Percentiles rank a stretch among this genome's conserved stretches.
phyloP scores from a whole-genome alignment of 2,888 invertebrate species.

The Heliconius aoede region DNA sequence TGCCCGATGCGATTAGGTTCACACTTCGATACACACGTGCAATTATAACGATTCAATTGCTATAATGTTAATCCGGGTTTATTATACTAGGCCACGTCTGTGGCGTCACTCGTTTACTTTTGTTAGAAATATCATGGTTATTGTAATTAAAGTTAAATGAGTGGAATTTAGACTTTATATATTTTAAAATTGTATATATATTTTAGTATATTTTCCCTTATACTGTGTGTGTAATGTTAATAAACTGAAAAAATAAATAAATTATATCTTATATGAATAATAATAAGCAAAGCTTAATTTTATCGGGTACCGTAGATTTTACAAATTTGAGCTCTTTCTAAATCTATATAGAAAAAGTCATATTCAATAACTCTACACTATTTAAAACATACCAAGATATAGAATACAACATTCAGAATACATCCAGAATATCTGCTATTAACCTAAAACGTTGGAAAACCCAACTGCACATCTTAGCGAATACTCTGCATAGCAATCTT shows the following conservation, averaged over 20 bases:
- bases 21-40: constrained; percentile 74
- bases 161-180: no score
- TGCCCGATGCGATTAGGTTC: constrained; percentile 71
- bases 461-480: constrained; percentile 66
- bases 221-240: no score
- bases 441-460: constrained; percentile 64
- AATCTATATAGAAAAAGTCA: no score
- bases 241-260: no score
- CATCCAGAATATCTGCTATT: constrained; percentile 55
- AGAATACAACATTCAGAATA: constrained; percentile 48
- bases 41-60: constrained; percentile 32
- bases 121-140: not conserved
- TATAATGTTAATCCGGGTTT: constrained; percentile 21
- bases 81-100: not conserved
- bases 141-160: not conserved
- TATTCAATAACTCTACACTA: not conserved
- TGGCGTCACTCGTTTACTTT: not conserved
- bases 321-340: no score
- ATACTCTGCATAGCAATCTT: constrained; percentile 80
- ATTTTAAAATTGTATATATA: no score
- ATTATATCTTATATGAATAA: no score
- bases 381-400: constrained; percentile 58
- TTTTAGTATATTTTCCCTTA: no score
- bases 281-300: no score
- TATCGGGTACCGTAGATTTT: no score